Base-by-base conservation (phyloP, 2,888 invertebrate genomes). In the Dasypogon diadema region DNA sequence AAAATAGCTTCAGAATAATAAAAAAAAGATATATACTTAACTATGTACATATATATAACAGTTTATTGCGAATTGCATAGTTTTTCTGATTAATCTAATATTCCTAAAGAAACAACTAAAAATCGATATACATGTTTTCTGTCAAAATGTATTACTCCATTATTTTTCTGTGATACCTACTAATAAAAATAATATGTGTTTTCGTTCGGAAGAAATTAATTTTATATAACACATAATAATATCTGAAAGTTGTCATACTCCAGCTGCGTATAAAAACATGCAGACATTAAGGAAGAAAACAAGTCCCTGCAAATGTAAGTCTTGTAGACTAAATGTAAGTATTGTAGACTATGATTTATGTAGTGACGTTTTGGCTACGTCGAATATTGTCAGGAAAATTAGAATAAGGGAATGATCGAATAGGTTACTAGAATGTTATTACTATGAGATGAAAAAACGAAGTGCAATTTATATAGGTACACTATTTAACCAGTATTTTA, bases 291-390 rank as follows among this genome's bases (percentile, higher is more conserved):
- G 96, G 87, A 95, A 95, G 90, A 94, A 94, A 90, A 95, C 94
- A 85, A 95, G 95, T 89, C 95, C 95, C 86, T 92, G 94, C 88
- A 95, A 96, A 91, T 95, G 95, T 95, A 90, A 95, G 95, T 94
- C 34, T 26, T 37, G 16, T 54, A 3, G 2, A 54, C 2, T 48
- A 14, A 30, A 30, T 30, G n/a, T 30, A 6, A 5, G 34, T 30
- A 30, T 30, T 30, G 34, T 30, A 42, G 12, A 12, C n/a, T 12
- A 12, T 42, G 42, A 12, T 42, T 42, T 42, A 10, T 30, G 6
- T 30, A 10, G 34, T 30, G 42, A 12, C 42, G 12, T 6, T 42
- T 42, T 42, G 42, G 2, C 42, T 12, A 42, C 42, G 42, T 42
- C 8, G n/a, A 12, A 30, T 30, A 30, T 30, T 30, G 30, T 30